Evolutionary conservation across 2,888 invertebrate species (phyloP).

Genomic region (Abscondita cerata): DNA sequence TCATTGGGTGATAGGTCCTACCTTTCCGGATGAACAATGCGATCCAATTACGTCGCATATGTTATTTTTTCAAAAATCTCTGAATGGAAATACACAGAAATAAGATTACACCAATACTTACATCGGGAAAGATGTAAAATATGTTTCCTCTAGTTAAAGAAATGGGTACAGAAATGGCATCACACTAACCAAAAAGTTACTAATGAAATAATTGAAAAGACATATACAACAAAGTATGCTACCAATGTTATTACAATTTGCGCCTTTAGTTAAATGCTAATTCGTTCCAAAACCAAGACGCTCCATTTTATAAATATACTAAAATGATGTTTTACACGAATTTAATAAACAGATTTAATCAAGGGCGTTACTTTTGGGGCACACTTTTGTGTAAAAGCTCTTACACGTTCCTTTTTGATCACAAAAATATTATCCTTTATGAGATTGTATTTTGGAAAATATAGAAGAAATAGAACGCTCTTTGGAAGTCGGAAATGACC

Average conservation of each 20-base stretch:
- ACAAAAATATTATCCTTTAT: constrained; percentile 44
- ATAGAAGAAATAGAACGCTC: constrained; percentile 43
- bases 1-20: constrained; percentile 59
- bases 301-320: constrained; percentile 53
- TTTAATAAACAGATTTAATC: constrained; percentile 41
- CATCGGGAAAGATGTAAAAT: constrained; percentile 62
- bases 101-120: constrained; percentile 63
- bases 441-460: constrained; percentile 45
- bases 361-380: constrained; percentile 45
- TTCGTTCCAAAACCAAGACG: constrained; percentile 51
- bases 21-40: constrained; percentile 54
- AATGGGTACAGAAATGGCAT: constrained; percentile 43
- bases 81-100: constrained; percentile 63
- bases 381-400: constrained; percentile 42
- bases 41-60: constrained; percentile 57
- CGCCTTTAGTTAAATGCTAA: constrained; percentile 59
- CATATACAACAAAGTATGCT: constrained; percentile 53
- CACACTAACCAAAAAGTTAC: background rate
- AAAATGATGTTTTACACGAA: constrained; percentile 49
- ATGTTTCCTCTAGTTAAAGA: constrained; percentile 61
- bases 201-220: constrained; percentile 37
- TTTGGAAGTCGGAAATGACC: constrained; percentile 46
- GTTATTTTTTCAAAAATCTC: constrained; percentile 60
- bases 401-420: constrained; percentile 43
- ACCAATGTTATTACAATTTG: constrained; percentile 59